Evolutionary conservation across 1,140 invertebrate species (phyloP).

Genomic region (Battus philenor): DNA sequence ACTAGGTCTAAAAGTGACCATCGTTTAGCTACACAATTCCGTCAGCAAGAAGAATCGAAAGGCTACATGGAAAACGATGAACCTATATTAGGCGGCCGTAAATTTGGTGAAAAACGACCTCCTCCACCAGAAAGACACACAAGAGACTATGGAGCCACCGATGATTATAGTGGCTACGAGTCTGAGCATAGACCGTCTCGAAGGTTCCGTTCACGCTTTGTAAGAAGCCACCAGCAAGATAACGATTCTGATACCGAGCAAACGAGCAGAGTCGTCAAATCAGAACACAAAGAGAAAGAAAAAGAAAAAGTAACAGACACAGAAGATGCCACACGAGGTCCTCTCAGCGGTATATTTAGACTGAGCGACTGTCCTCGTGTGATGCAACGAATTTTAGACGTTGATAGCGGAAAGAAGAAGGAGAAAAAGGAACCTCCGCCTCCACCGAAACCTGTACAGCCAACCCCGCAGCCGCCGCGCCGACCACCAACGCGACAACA

Average conservation of each 20-base stretch:
- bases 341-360: conserved; percentile 92
- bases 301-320: conserved; percentile 90
- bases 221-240: conserved; percentile 80
- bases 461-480: conserved; percentile 68
- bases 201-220: conserved; percentile 84
- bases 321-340: conserved; percentile 91
- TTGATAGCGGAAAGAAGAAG: conserved; percentile 86
- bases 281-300: conserved; percentile 78
- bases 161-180: conserved; percentile 79
- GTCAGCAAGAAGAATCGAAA: conserved; percentile 87
- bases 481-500: conserved; percentile 81
- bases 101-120: conserved; percentile 82
- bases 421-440: conserved; percentile 79
- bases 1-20: conserved; percentile 97
- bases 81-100: conserved; percentile 81
- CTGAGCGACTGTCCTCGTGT: conserved; percentile 91
- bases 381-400: conserved; percentile 91
- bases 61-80: conserved; percentile 77
- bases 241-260: conserved; percentile 83
- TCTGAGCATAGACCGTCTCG: conserved; percentile 79
- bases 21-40: conserved; percentile 90
- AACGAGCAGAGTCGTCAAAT: conserved; percentile 76
- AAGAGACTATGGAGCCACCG: conserved; percentile 73
- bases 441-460: conserved; percentile 74
- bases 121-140: conserved; percentile 73